Conservation (phyloP, 2,113 vertebrate species). For the Pedionomus torquatus region DNA sequence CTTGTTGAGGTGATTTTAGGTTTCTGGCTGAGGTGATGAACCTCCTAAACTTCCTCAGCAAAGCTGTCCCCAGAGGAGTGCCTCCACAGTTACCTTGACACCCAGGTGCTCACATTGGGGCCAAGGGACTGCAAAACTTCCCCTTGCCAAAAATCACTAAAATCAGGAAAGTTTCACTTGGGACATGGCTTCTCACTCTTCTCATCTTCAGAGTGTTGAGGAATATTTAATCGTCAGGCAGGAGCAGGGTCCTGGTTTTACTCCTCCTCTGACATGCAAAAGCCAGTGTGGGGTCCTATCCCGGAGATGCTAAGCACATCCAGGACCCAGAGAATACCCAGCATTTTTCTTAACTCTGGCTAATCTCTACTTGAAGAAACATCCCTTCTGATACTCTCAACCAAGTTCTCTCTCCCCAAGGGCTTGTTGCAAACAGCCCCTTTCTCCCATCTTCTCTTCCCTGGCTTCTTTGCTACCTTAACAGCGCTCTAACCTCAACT, state of each 20-base stretch:
- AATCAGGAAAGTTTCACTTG: background rate
- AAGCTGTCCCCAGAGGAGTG: background rate
- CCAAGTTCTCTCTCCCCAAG: background rate
- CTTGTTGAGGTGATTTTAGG: background rate
- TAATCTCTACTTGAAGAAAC: background rate
- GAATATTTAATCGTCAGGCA: background rate
- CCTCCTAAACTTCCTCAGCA: background rate
- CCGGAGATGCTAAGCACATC: background rate
- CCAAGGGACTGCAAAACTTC: background rate
- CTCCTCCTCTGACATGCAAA: background rate
- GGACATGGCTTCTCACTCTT: background rate
- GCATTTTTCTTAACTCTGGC: background rate
- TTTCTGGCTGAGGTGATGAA: background rate
- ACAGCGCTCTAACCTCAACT: background rate
- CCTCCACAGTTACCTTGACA: background rate
- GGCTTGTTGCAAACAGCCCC: background rate
- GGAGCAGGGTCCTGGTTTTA: background rate
- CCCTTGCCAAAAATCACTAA: background rate
- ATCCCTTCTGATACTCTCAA: background rate
- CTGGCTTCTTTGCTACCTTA: background rate
- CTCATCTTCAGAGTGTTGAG: background rate
- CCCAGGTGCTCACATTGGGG: accelerated
- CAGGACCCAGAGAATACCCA: background rate
- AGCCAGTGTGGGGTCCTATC: background rate
- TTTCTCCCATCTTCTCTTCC: background rate